Evolutionary conservation across 2,888 invertebrate genomes (phyloP).

Genomic region (Tipula unca): DNA sequence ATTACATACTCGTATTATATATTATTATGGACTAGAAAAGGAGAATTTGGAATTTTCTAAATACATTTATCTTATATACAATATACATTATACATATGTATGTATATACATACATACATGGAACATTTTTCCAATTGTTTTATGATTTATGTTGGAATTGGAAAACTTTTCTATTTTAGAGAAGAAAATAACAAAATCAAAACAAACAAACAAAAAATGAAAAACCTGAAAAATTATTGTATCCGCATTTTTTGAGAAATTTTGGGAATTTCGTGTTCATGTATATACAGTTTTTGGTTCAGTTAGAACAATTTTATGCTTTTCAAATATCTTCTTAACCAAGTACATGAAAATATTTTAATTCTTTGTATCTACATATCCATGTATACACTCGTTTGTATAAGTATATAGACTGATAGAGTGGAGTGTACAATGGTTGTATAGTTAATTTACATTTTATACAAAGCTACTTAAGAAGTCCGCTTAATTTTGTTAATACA

Average conservation of each 20-base stretch:
- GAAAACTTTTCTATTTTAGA: not conserved
- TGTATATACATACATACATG: not conserved
- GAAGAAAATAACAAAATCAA: not conserved
- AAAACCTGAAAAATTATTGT: not conserved
- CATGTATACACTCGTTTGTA: no score
- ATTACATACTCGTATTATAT: no score
- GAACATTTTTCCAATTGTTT: not conserved
- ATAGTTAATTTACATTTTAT: no score
- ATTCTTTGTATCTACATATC: no score
- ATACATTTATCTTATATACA: not conserved
- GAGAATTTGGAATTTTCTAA: not conserved
- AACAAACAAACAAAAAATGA: not conserved
- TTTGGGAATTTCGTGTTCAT: not conserved
- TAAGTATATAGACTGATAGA: no score
- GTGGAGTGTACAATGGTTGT: no score
- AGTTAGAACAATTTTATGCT: not conserved
- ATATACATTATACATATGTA: not conserved
- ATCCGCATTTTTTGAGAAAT: not conserved
- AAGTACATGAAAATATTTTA: not conserved
- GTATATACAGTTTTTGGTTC: not conserved
- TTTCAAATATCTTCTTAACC: not conserved
- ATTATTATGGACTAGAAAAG: not conserved
- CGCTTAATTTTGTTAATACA: no score
- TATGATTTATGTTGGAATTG: conserved; percentile 8
- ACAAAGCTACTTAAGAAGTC: no score